Evolutionary conservation across 2,888 invertebrate genomes (phyloP), one percentile per base, ranked within the genome.

Genomic region (Drosophila paracracens): DNA sequence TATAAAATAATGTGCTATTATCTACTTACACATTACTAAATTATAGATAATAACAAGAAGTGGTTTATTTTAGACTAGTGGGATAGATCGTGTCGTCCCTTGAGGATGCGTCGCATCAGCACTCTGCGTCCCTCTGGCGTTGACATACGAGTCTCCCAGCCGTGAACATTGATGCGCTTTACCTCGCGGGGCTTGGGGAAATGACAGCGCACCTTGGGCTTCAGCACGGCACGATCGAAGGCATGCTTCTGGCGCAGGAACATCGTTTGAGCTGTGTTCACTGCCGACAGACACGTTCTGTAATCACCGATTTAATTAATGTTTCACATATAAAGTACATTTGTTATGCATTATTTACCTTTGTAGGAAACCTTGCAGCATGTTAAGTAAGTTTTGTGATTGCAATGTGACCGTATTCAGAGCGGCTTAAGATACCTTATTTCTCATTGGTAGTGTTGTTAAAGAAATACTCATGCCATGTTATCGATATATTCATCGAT

Each of bases 181-280:
- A 95, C 94, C 94, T 97, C 97, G 60, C 94, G 95, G 0, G 97
- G 96, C 52, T 96, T 94, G 0, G 97, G 96, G 85, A 97, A 97
- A 86, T 96, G 91, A 52, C 92, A 92, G 36, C 92, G 91, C 25
- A 92, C 91, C 64, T 92, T 92, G 4, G 85, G 73, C 58, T 92
- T 92, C 0, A 92, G 70, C 1, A 92, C 66, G 3, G 82, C 86
- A 6, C 92, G 86, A 52, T 92, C 83, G 36, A 92, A 92, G 0
- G 88, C 88, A 66, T 92, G 92, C 36, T 91, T 92, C 21, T 92
- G 89, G 4, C 92, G 83, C 13, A 78, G 67, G 31, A 91, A 64
- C 21, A 89, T 33, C 6, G 80, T 75, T 74, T 90, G 90, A 0
- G 86, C 86, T 5, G 81, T 79, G 61, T 58, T 82, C 1, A 84